Percentiles rank a stretch among this genome's conserved stretches.
phyloP scores from a whole-genome alignment of 2,113 vertebrate genomes.

The Limnothrissa miodon region DNA sequence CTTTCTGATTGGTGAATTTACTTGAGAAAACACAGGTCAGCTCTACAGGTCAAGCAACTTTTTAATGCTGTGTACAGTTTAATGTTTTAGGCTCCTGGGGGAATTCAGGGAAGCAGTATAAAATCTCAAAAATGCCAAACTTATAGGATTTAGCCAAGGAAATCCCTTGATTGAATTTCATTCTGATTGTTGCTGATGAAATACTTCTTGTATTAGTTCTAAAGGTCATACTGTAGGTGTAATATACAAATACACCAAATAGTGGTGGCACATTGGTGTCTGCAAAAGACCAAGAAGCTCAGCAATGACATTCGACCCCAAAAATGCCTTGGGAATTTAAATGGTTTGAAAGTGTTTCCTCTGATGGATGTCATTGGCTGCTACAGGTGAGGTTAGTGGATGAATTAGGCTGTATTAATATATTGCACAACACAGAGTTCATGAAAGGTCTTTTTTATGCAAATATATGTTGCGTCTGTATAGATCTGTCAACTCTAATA shows the following conservation, averaged over 20 bases:
- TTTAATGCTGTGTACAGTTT: background rate
- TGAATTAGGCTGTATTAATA: conserved; percentile 17
- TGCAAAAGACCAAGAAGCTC: background rate
- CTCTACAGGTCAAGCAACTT: conserved; percentile 23
- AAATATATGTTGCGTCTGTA: conserved; percentile 10
- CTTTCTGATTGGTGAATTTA: conserved; percentile 33
- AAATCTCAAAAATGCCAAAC: background rate
- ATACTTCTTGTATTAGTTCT: background rate
- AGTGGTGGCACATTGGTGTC: conserved; percentile 30
- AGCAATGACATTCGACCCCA: background rate
- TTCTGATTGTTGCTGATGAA: background rate
- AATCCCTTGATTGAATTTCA: background rate
- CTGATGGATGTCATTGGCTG: background rate
- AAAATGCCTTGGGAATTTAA: background rate
- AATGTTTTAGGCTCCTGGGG: background rate
- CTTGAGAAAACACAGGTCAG: conserved; percentile 39
- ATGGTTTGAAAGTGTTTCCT: background rate
- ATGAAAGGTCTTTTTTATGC: conserved; percentile 16
- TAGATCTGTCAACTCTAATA: conserved; percentile 16
- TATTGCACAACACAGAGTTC: conserved; percentile 19
- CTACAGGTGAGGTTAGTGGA: conserved; percentile 17
- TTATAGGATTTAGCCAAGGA: background rate
- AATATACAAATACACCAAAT: conserved; percentile 18
- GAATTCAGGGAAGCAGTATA: background rate
- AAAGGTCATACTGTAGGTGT: background rate